Base-by-base conservation (phyloP, 1,140 invertebrate genomes). In the Brachionus asplanchnoidis region DNA sequence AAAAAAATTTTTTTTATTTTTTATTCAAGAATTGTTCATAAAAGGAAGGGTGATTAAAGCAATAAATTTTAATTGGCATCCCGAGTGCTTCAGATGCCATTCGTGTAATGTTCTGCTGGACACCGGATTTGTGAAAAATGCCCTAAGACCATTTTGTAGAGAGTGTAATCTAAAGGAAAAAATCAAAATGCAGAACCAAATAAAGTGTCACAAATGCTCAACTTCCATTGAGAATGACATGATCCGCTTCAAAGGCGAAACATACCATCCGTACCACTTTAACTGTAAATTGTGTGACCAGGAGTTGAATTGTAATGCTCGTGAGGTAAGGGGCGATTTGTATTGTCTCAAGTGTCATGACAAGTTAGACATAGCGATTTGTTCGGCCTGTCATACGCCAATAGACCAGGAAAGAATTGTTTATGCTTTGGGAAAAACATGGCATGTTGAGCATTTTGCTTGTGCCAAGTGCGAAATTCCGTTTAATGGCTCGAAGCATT, bases 371-470 rank as follows among this genome's bases (percentile, higher is more conserved):
- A 93, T 93, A 84, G 92, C 92, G 1, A 99, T 99, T 86, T 99
- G 97, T 90, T 97, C 97, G 42, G 97, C 97, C 70, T 99, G 97
- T 90, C 93, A 97, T 86, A 46, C 60, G 28, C 60, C 60, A 20
- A 84, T 84, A 50, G 82, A 84, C 12, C 96, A 98, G 89, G 97
- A 98, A 89, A 91, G 97, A 66, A 95, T 98, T 14, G 95, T 98
- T 6, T 98, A 96, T 26, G 97, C 97, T 17, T 89, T 98, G n/a
- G 96, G 97, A 5, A 99, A 99, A 90, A 95, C 99, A 88, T 99
- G 97, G 97, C 97, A 99, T 91, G 97, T 99, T 14, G 97, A 99
- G 93, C 97, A 99, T 91, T 99, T 99, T 91, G 97, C 99, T 0
- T 99, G 97, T 90, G 97, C 97, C 85, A 98, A 98, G 90, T 99